Evolutionary conservation across 1,140 invertebrate genomes (phyloP), one percentile per base, ranked within the genome.

Genomic region (Monochamus saltuarius): DNA sequence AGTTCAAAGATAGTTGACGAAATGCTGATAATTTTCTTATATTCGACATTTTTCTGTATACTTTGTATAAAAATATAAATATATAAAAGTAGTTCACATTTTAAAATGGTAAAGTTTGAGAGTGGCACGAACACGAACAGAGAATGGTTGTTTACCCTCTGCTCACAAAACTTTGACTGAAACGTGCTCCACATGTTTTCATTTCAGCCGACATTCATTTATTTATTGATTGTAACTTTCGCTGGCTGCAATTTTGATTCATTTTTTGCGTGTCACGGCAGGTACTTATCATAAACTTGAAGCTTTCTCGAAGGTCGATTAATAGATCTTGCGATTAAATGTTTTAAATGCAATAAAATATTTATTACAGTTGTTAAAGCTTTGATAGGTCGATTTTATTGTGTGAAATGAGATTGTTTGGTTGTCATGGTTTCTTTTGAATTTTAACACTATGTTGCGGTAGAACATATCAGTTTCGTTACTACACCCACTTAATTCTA

Each of bases 201-300:
- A 38, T 50, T 62, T 66, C 62, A 58, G 66, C 66, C 67, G 58
- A 61, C 63, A 61, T 56, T 65, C 59, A 62, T 65, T 65, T 72
- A 60, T 67, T 69, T 70, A 70, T 72, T 56, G 68, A 72, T 72
- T 65, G 53, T 52, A 62, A 70, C 70, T 72, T 72, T 72, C 68
- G 50, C 67, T 64, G 61, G 60, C 61, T 56, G 52, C 38, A 46
- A 55, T 64, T 68, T 65, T 59, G 47, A 66, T 67, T 68, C 66
- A 65, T 71, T 67, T 59, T 55, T 67, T 51, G 54, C 51, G 22
- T 51, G 55, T 45, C 11, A 39, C 37, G 34, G 45, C 54, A 3
- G 22, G 6, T 29, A 29, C 22, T 29, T 29, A 6, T 29, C 22
- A 29, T 29, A 29, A 29, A 29, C 22, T 29, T 29, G 22, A 29